Evolutionary conservation across 2,113 vertebrate species (phyloP).

Genomic region (Paraplagusia blochii): DNA sequence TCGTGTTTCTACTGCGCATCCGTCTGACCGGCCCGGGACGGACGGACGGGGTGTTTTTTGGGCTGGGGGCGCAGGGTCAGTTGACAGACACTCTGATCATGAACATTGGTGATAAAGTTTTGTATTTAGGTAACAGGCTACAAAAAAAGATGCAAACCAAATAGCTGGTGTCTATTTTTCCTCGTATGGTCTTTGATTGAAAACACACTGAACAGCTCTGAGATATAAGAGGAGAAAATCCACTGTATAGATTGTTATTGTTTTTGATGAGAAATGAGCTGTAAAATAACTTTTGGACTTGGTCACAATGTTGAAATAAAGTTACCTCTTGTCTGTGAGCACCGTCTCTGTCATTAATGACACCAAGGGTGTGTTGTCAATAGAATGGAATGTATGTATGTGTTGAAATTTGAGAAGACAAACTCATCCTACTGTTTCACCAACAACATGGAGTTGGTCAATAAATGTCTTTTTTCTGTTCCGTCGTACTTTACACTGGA

Average conservation of each 20-base stretch:
- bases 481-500: too few species aligned
- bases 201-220: constrained; percentile 98
- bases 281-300: constrained; percentile 99
- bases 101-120: constrained; percentile 69
- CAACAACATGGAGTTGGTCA: too few species aligned
- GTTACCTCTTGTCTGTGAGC: constrained; percentile 98
- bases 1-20: too few species aligned
- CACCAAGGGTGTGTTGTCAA: too few species aligned
- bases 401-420: too few species aligned
- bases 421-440: too few species aligned
- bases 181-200: constrained; percentile 86
- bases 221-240: constrained; percentile 82
- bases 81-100: constrained; percentile 68
- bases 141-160: constrained; percentile 70
- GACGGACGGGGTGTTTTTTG: not conserved
- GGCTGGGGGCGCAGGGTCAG: constrained; percentile 52
- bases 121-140: constrained; percentile 72
- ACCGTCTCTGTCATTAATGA: constrained; percentile 53
- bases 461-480: too few species aligned
- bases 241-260: constrained; percentile 99
- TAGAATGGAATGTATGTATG: too few species aligned
- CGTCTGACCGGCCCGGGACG: too few species aligned
- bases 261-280: constrained; percentile 98
- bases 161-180: constrained; percentile 87
- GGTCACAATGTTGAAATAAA: constrained; percentile 99